These are phyloP conservation scores for Oreotrochilus melanogaster DNA, from an alignment of 2,113 vertebrate genomes.

Conservation along the genomic window DNA sequence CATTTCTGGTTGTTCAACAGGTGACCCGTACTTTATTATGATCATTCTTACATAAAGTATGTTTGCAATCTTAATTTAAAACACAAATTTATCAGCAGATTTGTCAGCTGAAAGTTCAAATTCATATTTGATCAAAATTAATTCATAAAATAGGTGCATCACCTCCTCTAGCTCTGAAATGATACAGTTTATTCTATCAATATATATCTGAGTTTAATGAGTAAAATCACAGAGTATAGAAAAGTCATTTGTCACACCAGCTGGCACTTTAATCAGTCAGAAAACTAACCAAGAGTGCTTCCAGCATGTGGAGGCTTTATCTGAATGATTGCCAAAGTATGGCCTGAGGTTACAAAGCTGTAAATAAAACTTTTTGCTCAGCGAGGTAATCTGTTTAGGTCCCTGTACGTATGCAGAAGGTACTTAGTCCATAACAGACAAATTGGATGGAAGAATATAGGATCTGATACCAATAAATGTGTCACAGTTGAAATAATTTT, in stretches of 20 bases:
- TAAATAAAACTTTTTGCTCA: slow-evolving; percentile 14
- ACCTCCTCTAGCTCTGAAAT: background rate
- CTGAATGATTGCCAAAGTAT: background rate
- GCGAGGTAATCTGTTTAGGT: background rate
- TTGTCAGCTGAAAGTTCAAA: background rate
- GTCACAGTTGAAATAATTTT: background rate
- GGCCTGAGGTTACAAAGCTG: background rate
- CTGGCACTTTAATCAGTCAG: slow-evolving; percentile 23
- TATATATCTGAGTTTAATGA: slow-evolving; percentile 13
- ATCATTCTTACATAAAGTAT: background rate
- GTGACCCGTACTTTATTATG: background rate
- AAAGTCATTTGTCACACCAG: slow-evolving; percentile 15
- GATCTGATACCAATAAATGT: background rate
- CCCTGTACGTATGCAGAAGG: background rate
- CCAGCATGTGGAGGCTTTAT: background rate
- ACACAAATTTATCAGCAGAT: background rate
- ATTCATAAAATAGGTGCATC: background rate
- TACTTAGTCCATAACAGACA: background rate
- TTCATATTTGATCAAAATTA: background rate
- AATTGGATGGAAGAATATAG: background rate
- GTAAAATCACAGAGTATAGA: background rate
- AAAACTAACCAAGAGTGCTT: slow-evolving; percentile 19
- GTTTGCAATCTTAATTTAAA: slow-evolving; percentile 19
- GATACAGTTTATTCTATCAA: background rate
- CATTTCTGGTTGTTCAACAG: background rate